These are phyloP conservation scores for Pangasius krempfi DNA, from an alignment of 2,797 vertebrate genomes.

Conservation along the genomic window DNA sequence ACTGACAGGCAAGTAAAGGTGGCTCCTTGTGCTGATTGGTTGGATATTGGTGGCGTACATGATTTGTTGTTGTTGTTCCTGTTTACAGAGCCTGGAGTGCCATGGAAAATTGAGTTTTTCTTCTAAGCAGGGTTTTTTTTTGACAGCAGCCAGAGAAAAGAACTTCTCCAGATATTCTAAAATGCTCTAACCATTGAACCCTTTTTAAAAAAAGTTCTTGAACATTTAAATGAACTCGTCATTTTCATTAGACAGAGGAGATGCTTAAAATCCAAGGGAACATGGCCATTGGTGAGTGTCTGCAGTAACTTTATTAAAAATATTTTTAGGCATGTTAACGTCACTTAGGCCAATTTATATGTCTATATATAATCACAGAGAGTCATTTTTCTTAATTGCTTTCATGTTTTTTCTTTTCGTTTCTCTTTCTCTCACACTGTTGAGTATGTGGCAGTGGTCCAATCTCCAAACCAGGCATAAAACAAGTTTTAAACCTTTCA, in stretches of 20 bases:
- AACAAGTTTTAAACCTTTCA: conserved; percentile 24
- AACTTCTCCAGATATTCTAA: not conserved
- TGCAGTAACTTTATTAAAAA: not conserved
- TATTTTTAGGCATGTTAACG: not conserved
- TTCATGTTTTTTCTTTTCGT: not conserved
- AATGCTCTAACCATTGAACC: not conserved
- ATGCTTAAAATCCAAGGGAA: not conserved
- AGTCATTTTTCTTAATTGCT: not conserved
- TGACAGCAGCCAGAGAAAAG: not conserved
- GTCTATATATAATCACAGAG: not conserved
- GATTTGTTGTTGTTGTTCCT: not conserved
- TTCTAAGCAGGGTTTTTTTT: not conserved
- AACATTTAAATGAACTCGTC: not conserved
- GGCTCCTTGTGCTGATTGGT: not conserved
- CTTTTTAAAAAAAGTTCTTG: not conserved
- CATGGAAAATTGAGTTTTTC: not conserved
- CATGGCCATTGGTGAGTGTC: not conserved
- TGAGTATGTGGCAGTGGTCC: conserved; percentile 18
- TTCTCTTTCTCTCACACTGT: not conserved
- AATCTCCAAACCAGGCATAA: conserved; percentile 20
- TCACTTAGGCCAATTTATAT: not conserved
- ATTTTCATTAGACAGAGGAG: too few relatives aligned
- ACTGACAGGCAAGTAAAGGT: not conserved
- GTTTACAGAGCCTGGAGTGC: not conserved
- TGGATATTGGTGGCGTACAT: not conserved